These are phyloP conservation scores for Cebidichthys violaceus DNA, from an alignment of 2,113 vertebrate species.

Conservation along the genomic window DNA sequence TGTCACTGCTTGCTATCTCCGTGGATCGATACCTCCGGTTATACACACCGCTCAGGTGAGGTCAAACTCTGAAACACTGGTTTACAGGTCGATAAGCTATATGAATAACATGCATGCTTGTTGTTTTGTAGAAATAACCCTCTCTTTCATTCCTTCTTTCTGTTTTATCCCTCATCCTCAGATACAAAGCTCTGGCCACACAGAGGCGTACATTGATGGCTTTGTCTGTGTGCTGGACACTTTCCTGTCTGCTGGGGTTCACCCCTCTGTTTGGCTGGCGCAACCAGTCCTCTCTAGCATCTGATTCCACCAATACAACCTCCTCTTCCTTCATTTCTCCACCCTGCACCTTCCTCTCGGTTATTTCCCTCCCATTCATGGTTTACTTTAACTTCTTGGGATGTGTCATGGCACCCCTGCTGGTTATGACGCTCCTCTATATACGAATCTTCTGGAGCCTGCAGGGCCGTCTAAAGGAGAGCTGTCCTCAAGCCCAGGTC, in stretches of 20 bases:
- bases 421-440: constrained; percentile 77
- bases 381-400: constrained; percentile 82
- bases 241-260: constrained; percentile 74
- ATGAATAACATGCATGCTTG: not conserved
- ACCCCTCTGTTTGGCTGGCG: constrained; percentile 76
- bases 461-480: constrained; percentile 65
- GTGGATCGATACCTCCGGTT: constrained; percentile 76
- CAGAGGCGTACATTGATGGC: constrained; percentile 59
- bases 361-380: constrained; percentile 76
- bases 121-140: not conserved
- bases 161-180: constrained; percentile 26
- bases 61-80: not conserved
- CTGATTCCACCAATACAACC: constrained; percentile 30
- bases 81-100: not conserved
- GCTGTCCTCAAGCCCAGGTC: constrained; percentile 52
- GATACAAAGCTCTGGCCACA: constrained; percentile 71
- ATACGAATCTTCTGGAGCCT: constrained; percentile 72
- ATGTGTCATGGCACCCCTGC: constrained; percentile 72
- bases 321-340: constrained; percentile 30
- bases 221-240: constrained; percentile 68
- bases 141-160: not conserved
- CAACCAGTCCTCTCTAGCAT: constrained; percentile 24
- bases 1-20: constrained; percentile 76
- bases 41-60: constrained; percentile 72
- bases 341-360: constrained; percentile 71